phyloP scores from a whole-genome alignment of 2,113 vertebrate genomes.

The Phalacrocorax pelagicus region DNA sequence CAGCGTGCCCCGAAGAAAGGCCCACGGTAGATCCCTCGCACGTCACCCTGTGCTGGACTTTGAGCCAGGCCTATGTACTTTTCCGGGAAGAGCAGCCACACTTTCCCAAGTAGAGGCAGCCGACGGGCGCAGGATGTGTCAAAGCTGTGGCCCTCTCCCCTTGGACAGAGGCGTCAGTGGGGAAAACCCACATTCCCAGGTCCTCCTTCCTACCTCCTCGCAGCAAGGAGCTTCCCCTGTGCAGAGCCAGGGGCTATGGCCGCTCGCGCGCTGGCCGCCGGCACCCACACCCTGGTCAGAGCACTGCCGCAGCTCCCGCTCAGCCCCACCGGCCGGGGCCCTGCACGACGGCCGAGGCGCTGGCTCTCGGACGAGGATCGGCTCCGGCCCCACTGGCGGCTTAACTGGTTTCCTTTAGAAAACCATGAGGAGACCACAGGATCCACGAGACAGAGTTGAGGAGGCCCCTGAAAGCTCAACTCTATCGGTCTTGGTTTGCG shows the following conservation, averaged over 20 bases:
- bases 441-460: neutral
- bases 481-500: neutral
- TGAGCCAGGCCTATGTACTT: neutral
- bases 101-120: neutral
- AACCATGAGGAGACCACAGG: neutral
- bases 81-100: neutral
- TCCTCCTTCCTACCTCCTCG: neutral
- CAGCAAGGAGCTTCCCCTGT: neutral
- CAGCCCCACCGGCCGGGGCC: neutral
- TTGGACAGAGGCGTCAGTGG: rapidly evolving
- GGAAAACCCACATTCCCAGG: neutral
- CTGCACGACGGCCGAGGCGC: rapidly evolving
- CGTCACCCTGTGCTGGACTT: neutral
- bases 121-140: rapidly evolving
- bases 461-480: neutral
- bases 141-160: neutral
- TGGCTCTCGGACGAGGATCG: rapidly evolving
- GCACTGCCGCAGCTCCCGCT: rapidly evolving
- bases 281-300: neutral
- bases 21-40: neutral
- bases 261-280: rapidly evolving
- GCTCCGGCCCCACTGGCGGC: neutral
- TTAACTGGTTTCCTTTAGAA: neutral
- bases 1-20: neutral
- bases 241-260: rapidly evolving